phyloP scores from a whole-genome alignment of 2,113 vertebrate genomes.

The Motacilla tschutschensis region DNA sequence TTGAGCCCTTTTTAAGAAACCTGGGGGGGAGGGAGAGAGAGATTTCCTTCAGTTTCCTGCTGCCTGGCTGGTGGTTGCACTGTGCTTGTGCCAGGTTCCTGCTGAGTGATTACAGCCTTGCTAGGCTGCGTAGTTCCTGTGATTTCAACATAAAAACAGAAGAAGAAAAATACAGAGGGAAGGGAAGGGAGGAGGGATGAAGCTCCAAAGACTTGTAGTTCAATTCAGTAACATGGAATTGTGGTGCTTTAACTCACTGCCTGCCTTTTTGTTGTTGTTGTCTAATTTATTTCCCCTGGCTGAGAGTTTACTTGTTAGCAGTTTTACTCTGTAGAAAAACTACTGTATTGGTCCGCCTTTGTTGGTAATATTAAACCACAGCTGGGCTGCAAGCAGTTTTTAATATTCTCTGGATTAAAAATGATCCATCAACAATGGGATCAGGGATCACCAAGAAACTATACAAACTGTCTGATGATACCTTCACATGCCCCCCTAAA shows the following conservation, averaged over 20 bases:
- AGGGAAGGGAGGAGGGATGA: neutral
- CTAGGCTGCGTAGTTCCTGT: slow-evolving; percentile 60
- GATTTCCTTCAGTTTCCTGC: slow-evolving; percentile 46
- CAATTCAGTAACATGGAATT: slow-evolving; percentile 5
- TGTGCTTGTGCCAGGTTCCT: slow-evolving; percentile 48
- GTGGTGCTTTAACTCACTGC: slow-evolving; percentile 2
- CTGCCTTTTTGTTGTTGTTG: neutral
- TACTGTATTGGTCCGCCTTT: neutral
- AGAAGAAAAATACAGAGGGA: slow-evolving; percentile 11
- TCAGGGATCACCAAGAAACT: neutral
- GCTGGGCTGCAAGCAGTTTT: neutral
- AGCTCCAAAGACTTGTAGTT: slow-evolving; percentile 26
- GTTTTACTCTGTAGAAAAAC: neutral
- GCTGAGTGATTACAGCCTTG: slow-evolving; percentile 65
- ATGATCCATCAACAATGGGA: neutral
- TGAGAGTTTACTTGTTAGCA: neutral
- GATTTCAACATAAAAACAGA: slow-evolving; percentile 65
- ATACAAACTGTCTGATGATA: neutral
- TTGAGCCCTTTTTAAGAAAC: slow-evolving; percentile 55
- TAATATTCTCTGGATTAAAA: slow-evolving; percentile 4
- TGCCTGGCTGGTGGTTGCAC: slow-evolving; percentile 39
- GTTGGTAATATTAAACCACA: neutral
- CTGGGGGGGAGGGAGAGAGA: slow-evolving; percentile 25
- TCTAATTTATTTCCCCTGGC: neutral
- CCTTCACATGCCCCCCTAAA: accelerated